Evolutionary conservation across 2,797 vertebrate genomes (phyloP), one percentile per base, ranked within the genome.

Genomic region (Siniperca scherzeri): DNA sequence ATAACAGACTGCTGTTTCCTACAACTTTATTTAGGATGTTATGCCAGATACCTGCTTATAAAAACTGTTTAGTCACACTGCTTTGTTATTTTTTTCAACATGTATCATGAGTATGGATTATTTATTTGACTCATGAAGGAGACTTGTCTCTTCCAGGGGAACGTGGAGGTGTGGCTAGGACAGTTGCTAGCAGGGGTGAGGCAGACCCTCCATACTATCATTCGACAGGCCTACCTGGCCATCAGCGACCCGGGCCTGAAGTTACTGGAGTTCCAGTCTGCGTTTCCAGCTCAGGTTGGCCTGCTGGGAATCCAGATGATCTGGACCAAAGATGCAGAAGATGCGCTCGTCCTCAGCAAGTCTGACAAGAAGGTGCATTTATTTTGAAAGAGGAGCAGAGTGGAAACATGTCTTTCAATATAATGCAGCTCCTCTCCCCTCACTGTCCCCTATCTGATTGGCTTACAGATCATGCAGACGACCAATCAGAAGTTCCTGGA

Each of bases 261-360:
- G 81, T 91, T 97, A 0, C 90, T 95, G 87, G 95, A 96, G 62
- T 96, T 97, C 88, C 96, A 97, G 93, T 83, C 94, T 4, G 90
- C 88, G 57, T 97, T 96, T 77, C 97, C 97, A 3, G 97, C 96
- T 64, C 97, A 97, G 94, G 95, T 97, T 52, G 97, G 97, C 57
- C 95, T 97, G 67, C 93, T 97, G 79, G 97, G 96, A 50, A 96
- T 97, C 90, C 97, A 97, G 89, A 96, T 97, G 95, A 94, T 97
- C 85, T 97, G 97, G 97, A 97, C 97, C 71, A 94, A 93, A 85
- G 96, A 97, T 44, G 95, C 97, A 40, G 96, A 97, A 77, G 94
- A 96, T 10, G 96, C 97, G 1, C 92, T 97, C 48, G 91, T 90
- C 70, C 92, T 87, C 82, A 91, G 96, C 90, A 97, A 95, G 87